phyloP scores from a whole-genome alignment of 53 echinoderm and acorn worm species.

The Echinarachnius parma region DNA sequence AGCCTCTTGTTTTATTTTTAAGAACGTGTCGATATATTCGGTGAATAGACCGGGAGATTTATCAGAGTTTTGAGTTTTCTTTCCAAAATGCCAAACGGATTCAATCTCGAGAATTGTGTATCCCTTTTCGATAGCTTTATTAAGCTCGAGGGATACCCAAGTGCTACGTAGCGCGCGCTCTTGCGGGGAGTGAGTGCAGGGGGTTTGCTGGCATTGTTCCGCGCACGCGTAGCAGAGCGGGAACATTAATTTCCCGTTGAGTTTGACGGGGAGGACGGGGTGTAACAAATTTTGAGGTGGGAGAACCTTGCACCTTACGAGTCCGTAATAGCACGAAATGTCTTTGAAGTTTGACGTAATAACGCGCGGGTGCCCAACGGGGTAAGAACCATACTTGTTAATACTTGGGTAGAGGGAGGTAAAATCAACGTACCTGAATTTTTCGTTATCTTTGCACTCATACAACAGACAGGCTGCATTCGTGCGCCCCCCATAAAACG shows the following conservation, averaged over 20 bases:
- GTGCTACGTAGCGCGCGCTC: conserved; percentile 47
- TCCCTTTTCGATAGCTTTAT: conserved; percentile 66
- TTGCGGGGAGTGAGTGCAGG: conserved; percentile 25
- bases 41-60: conserved; percentile 40
- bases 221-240: conserved; percentile 59
- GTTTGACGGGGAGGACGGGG: no score
- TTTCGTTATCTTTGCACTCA: neutral
- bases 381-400: no score
- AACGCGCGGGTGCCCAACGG: no score
- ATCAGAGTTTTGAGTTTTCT: neutral
- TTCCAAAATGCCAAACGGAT: conserved; percentile 69
- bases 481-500: no score
- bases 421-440: no score
- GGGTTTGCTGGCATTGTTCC: conserved; percentile 18
- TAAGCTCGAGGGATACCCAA: conserved; percentile 60
- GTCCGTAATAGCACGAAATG: no score
- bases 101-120: conserved; percentile 48
- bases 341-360: no score
- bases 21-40: conserved; percentile 55
- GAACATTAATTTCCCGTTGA: conserved; percentile 52
- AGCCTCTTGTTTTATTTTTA: conserved; percentile 66
- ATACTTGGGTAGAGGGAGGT: no score
- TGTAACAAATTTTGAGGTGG: no score
- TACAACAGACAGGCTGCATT: no score
- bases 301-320: no score